These are phyloP conservation scores for Synanthedon andrenaeformis DNA, from an alignment of 2,888 invertebrate genomes.

Conservation along the genomic window DNA sequence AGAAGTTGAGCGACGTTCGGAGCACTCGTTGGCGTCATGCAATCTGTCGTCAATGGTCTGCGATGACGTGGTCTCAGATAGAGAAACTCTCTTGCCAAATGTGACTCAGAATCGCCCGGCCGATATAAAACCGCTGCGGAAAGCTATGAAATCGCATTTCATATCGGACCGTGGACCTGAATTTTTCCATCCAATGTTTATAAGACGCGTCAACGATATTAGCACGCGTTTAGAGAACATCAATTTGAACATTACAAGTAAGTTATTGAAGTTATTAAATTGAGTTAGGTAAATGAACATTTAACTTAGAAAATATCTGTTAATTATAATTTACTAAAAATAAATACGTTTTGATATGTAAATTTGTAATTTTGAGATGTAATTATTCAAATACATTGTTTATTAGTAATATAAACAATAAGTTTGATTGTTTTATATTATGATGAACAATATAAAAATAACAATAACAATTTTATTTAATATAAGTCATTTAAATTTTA, in stretches of 20 bases:
- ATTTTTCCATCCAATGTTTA: slow-evolving; percentile 39
- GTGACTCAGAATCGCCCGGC: slow-evolving; percentile 31
- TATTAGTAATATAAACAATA: too few species aligned
- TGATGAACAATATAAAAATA: too few species aligned
- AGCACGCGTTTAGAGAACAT: slow-evolving; percentile 46
- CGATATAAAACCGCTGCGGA: slow-evolving; percentile 46
- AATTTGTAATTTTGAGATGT: too few species aligned
- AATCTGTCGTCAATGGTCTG: slow-evolving; percentile 34
- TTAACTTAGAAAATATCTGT: too few species aligned
- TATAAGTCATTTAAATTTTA: too few species aligned
- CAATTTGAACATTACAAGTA: slow-evolving; percentile 38
- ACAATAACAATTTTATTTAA: too few species aligned
- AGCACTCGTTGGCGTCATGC: slow-evolving; percentile 34
- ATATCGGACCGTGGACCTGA: slow-evolving; percentile 19
- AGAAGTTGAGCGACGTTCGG: slow-evolving; percentile 8
- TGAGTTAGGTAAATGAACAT: too few species aligned
- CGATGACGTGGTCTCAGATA: slow-evolving; percentile 40
- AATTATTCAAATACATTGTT: too few species aligned
- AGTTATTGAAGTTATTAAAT: slow-evolving; percentile 17
- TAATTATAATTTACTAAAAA: too few species aligned
- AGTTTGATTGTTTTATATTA: too few species aligned
- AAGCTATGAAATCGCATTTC: slow-evolving; percentile 35
- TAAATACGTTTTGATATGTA: too few species aligned
- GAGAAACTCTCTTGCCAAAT: slow-evolving; percentile 51
- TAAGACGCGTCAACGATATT: slow-evolving; percentile 46